Base-by-base conservation (phyloP, 2,888 invertebrate genomes). In the Acholoe squamosa region DNA sequence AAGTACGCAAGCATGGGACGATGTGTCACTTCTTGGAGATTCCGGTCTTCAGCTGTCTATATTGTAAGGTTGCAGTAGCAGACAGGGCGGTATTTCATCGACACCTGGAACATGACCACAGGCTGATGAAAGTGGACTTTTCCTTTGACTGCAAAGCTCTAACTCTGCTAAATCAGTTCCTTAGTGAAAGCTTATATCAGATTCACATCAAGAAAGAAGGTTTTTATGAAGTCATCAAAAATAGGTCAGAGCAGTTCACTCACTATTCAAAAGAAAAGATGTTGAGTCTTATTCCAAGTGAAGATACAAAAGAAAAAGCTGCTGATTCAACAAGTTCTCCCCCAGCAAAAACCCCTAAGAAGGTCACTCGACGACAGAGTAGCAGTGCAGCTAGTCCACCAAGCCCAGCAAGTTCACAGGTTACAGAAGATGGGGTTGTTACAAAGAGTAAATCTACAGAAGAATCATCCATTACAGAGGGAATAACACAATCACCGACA, bases 1-100 rank as follows among this genome's bases (percentile, higher is more conserved):
- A 52, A 28, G 86, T 86, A 19, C 86, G 86, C 16, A 52, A 31
- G 25, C 86, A 86, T 33, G 86, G 54, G 14, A 54, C 54, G 25
- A 86, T 56, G 56, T 54, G n/a, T 54, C 86, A 86, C 86, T 86
- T 86, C 28, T 28, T 86, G 86, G 86, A 86, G 54, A 56, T 86
- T 12, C 86, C 86, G 5, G 86, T 86, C 22, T 86, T 86, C 56
- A 56, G 28, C 54, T 86, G 86, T 86, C 28, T 86, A 10, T 86
- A 86, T 25, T 86, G 86, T 28, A 25, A n/a, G 1, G 16, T 28
- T 3, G 28, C 54, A 19, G 31, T 86, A 5, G 52, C 86, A 52
- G 54, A 86, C 86, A 52, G 86, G n/a, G 86, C 25, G 1, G 16
- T 86, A 14, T 86, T 86, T 54, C 54, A 54, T 54, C 22, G 25